Percentiles rank a stretch among this genome's conserved stretches.
phyloP scores from a whole-genome alignment of 2,797 vertebrate species.

The Rhynchonycteris naso region DNA sequence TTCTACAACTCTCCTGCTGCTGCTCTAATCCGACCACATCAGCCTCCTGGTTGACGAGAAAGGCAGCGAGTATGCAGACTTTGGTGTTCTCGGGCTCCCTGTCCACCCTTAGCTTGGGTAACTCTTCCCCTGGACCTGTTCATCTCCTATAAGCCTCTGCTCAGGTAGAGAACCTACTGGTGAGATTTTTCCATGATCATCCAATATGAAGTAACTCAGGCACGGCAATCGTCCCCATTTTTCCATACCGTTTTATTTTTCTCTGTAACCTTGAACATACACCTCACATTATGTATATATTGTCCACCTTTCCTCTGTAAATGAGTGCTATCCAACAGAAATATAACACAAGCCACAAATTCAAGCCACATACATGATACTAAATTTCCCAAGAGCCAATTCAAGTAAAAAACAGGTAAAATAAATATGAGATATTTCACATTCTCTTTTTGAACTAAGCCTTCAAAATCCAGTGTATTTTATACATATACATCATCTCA shows the following conservation, averaged over 20 bases:
- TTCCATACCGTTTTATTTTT: not conserved
- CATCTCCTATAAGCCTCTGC: not conserved
- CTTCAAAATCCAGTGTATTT: not conserved
- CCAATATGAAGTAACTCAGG: not conserved
- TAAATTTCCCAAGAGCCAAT: not conserved
- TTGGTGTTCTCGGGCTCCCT: accelerated
- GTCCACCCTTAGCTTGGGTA: not conserved
- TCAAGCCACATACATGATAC: not conserved
- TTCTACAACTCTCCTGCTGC: not conserved
- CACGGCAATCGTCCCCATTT: not conserved
- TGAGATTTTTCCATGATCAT: not conserved
- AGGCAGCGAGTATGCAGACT: accelerated
- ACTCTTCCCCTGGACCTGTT: not conserved
- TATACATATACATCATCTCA: not conserved
- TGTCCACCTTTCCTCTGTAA: not conserved
- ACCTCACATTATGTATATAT: not conserved
- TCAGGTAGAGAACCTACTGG: not conserved
- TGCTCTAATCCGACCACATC: not conserved
- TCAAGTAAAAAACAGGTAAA: not conserved
- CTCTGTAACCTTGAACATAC: not conserved
- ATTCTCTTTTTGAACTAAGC: constrained; percentile 9
- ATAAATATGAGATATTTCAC: not conserved
- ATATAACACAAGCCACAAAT: not conserved
- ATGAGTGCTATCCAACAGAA: not conserved
- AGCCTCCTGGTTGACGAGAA: not conserved